Evolutionary conservation across 1,140 invertebrate species (phyloP).

Genomic region (Oedothorax gibbosus): DNA sequence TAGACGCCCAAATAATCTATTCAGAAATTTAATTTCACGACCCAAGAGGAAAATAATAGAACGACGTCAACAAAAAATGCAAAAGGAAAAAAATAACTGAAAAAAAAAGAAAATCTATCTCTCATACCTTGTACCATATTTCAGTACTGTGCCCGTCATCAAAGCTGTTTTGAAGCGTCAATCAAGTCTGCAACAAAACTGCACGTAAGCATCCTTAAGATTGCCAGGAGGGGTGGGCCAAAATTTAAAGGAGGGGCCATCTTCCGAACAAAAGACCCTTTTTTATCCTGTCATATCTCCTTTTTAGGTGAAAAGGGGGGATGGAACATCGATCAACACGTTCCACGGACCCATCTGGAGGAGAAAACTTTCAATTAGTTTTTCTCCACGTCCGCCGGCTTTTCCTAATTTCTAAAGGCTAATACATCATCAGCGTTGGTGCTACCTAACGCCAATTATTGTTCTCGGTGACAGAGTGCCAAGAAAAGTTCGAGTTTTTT

Average conservation of each 20-base stretch:
- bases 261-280: conserved; percentile 24
- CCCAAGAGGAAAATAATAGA: conserved; percentile 21
- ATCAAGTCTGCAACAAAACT: conserved; percentile 32
- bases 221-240: not conserved
- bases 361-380: conserved; percentile 54
- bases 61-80: not conserved
- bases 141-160: conserved; percentile 20
- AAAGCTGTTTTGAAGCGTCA: conserved; percentile 31
- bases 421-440: conserved; percentile 44
- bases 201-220: not conserved
- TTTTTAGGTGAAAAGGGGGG: not conserved
- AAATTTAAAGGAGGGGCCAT: conserved; percentile 20
- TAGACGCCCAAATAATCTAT: not conserved
- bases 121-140: conserved; percentile 3
- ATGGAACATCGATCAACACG: conserved; percentile 40
- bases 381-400: conserved; percentile 19
- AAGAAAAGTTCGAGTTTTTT: conserved; percentile 16
- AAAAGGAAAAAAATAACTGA: not conserved
- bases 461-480: conserved; percentile 36
- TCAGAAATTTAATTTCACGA: conserved; percentile 39
- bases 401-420: conserved; percentile 50
- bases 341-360: conserved; percentile 38
- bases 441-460: conserved; percentile 47
- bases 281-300: conserved; percentile 45
- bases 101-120: conserved; percentile 7